Evolutionary conservation across 2,797 vertebrate genomes (phyloP), one percentile per base, ranked within the genome.

Genomic region (Coccyzus lansbergi): DNA sequence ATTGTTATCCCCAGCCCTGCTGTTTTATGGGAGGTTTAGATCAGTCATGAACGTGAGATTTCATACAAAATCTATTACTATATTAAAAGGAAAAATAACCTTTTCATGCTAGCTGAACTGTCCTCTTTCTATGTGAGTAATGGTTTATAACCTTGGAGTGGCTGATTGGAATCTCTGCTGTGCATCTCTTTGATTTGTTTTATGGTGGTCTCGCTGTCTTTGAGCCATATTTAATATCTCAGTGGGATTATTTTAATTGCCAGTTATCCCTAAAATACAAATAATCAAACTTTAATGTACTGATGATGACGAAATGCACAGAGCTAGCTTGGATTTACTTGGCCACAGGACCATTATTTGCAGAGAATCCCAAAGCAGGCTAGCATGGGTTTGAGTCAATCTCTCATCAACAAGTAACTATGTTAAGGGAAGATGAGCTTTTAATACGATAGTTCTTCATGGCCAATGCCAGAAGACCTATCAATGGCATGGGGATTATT

Each of bases 71-170:
- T 89, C 65, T 92, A 46, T 91, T 65, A 51, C 74, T 33, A 0
- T 40, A 69, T 93, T 92, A 85, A 81, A 80, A 69, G 69, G 62
- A 89, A 88, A 88, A 85, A 86, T n/a, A 87, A 65, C 46, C 48
- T 75, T 83, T 83, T 74, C 25, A 10, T 53, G 67, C 51, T 62
- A n/a, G 22, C 49, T 85, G 58, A 83, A 70, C 65, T 91, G 25
- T 71, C 92, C 33, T 20, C 63, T 93, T 94, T 42, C 64, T 71
- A 6, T 11, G 6, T 59, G 55, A 85, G 62, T 52, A 21, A 78
- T 49, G 34, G 71, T 86, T 89, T 71, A 48, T 59, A 81, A 85
- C 75, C 77, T 83, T 65, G 65, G 20, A 6, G 42, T 83, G 62
- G 53, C 51, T 68, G 82, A 75, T 49, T 75, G 46, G 75, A 92